A percentile compares a stretch with the other conserved stretches of the same genome.
These are phyloP conservation scores for Erebia ligea DNA, from an alignment of 2,888 invertebrate genomes.

Conservation along the genomic window DNA sequence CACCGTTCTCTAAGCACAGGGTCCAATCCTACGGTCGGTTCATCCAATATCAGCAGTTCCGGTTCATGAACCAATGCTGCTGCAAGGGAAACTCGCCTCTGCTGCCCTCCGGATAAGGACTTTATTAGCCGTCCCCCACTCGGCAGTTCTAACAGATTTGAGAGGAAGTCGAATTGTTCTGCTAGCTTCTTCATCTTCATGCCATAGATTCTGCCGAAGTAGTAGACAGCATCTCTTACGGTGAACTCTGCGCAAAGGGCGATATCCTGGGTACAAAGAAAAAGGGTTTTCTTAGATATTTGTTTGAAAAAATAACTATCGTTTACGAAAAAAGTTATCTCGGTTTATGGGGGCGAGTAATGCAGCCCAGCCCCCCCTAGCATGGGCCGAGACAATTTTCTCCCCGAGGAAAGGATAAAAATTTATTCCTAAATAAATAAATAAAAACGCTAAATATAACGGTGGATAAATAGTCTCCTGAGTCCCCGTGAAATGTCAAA, in stretches of 20 bases:
- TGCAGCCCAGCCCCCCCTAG: too few species aligned
- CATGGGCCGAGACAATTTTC: too few species aligned
- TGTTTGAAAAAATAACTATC: too few species aligned
- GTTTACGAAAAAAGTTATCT: too few species aligned
- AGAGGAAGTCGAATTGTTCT: slow-evolving; percentile 87
- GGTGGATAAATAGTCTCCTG: too few species aligned
- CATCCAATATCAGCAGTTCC: slow-evolving; percentile 94
- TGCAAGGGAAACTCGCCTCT: slow-evolving; percentile 94
- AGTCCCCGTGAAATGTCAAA: too few species aligned
- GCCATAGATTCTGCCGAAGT: slow-evolving; percentile 94
- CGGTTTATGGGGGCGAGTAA: too few species aligned
- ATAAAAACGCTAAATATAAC: too few species aligned
- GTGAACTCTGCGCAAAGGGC: slow-evolving; percentile 91
- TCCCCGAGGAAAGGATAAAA: too few species aligned
- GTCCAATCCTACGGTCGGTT: slow-evolving; percentile 97
- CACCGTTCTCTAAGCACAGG: slow-evolving; percentile 93
- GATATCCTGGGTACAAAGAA: slow-evolving; percentile 85
- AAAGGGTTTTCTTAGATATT: neutral
- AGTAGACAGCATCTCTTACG: slow-evolving; percentile 91
- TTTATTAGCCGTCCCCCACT: slow-evolving; percentile 85
- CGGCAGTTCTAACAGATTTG: slow-evolving; percentile 90
- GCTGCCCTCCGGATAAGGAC: slow-evolving; percentile 94
- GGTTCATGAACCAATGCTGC: slow-evolving; percentile 95
- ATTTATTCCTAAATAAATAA: too few species aligned
- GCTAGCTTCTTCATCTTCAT: slow-evolving; percentile 85